Conservation (phyloP, 2,888 invertebrate species). For the Notocelia uddmanniana region DNA sequence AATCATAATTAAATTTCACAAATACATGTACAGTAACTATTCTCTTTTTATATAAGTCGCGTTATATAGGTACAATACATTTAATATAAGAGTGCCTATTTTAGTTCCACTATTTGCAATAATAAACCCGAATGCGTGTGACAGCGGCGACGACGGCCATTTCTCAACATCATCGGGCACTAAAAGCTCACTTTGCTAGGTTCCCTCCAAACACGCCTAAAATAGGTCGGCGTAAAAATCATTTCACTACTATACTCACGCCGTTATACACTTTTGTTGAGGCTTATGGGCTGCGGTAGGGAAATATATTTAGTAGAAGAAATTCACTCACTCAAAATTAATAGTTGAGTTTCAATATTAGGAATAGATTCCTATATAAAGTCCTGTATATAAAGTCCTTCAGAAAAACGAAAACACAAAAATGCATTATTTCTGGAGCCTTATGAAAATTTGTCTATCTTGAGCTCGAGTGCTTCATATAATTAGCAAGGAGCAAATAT, state of each 20-base stretch:
- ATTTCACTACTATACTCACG: neutral
- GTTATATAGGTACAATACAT: too few relatives aligned
- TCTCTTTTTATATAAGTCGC: neutral
- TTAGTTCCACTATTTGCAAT: constrained; percentile 3
- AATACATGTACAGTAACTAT: neutral
- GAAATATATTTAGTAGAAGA: too few relatives aligned
- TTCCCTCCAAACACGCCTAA: neutral
- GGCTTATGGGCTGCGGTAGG: neutral
- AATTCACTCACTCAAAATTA: too few relatives aligned
- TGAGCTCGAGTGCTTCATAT: too few relatives aligned
- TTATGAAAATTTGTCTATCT: too few relatives aligned
- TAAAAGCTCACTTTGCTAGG: constrained; percentile 25
- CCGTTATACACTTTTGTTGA: neutral
- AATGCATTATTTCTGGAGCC: too few relatives aligned
- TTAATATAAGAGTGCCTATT: neutral
- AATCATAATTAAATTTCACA: too few relatives aligned
- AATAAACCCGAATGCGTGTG: constrained; percentile 13
- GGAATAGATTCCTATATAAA: too few relatives aligned
- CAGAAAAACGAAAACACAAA: too few relatives aligned
- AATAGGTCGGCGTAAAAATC: neutral
- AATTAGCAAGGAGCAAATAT: too few relatives aligned
- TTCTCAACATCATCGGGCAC: constrained; percentile 18
- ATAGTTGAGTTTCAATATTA: too few relatives aligned
- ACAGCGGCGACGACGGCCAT: constrained; percentile 8
- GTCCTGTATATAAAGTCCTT: too few relatives aligned